Conservation (phyloP, 2,113 vertebrate genomes). For the Eudyptes chrysolophus region DNA sequence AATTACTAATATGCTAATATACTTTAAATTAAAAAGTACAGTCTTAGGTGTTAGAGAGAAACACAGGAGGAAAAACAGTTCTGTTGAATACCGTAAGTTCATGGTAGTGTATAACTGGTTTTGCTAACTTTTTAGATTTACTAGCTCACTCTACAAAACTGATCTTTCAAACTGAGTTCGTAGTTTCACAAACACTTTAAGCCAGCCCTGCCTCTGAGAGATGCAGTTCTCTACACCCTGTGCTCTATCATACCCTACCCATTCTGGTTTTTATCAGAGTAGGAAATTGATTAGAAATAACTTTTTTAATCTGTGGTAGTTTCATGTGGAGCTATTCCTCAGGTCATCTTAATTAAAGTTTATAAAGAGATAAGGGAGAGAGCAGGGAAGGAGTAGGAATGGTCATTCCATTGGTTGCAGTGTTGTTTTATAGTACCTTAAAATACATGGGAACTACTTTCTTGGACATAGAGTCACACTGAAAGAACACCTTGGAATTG, state of each 20-base stretch:
- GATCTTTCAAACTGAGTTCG: not conserved
- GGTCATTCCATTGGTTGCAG: not conserved
- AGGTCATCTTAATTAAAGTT: not conserved
- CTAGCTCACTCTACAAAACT: not conserved
- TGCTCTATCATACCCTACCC: not conserved
- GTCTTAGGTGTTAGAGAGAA: not conserved
- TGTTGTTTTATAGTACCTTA: not conserved
- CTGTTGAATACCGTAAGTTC: not conserved
- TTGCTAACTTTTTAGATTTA: not conserved
- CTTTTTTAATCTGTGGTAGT: not conserved
- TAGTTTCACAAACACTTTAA: not conserved
- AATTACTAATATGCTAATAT: not conserved
- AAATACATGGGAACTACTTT: not conserved
- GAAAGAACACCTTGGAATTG: not conserved
- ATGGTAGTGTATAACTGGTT: not conserved
- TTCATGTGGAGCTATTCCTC: not conserved
- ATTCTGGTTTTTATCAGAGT: not conserved
- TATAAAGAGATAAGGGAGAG: not conserved
- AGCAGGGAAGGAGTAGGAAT: not conserved
- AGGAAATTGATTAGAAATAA: not conserved
- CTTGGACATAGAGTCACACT: not conserved
- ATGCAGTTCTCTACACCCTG: not conserved
- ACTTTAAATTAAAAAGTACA: not conserved
- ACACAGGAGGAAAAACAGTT: not conserved
- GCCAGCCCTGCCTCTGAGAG: not conserved